Conservation (phyloP, 2,797 vertebrate species). For the Bryconaethiops microstoma region DNA sequence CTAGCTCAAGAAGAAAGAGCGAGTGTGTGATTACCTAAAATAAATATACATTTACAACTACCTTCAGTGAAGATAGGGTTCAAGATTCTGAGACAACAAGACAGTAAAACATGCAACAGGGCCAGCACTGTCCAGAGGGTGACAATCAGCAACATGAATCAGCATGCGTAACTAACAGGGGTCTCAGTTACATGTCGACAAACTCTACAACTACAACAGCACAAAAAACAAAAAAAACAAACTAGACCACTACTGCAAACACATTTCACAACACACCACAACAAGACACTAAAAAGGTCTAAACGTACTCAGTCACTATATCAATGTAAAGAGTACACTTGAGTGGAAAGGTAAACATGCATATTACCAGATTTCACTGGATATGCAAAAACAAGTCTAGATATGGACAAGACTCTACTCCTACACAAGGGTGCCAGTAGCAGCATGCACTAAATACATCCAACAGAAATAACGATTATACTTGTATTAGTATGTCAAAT, state of each 20-base stretch:
- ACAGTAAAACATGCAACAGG: background rate
- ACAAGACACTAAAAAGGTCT: background rate
- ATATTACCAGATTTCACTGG: conserved; percentile 20
- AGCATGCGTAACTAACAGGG: conserved; percentile 24
- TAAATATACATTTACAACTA: background rate
- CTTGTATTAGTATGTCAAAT: conserved; percentile 31
- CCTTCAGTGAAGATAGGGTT: background rate
- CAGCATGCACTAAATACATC: conserved; percentile 22
- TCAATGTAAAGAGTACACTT: background rate
- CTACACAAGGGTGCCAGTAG: background rate
- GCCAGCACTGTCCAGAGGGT: conserved; percentile 16
- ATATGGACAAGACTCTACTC: conserved; percentile 21
- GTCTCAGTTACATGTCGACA: background rate
- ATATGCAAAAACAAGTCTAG: conserved; percentile 28
- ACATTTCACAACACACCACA: background rate
- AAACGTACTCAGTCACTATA: background rate
- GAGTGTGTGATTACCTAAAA: background rate
- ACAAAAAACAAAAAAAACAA: conserved; percentile 32
- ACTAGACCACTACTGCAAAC: background rate
- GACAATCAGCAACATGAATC: conserved; percentile 20
- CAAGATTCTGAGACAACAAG: background rate
- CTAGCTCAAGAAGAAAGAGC: background rate
- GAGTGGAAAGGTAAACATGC: background rate
- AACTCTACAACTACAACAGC: conserved; percentile 51
- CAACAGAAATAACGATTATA: conserved; percentile 20